These are phyloP conservation scores for Leptonema lineaticorne DNA, from an alignment of 1,140 invertebrate genomes.

Conservation along the genomic window DNA sequence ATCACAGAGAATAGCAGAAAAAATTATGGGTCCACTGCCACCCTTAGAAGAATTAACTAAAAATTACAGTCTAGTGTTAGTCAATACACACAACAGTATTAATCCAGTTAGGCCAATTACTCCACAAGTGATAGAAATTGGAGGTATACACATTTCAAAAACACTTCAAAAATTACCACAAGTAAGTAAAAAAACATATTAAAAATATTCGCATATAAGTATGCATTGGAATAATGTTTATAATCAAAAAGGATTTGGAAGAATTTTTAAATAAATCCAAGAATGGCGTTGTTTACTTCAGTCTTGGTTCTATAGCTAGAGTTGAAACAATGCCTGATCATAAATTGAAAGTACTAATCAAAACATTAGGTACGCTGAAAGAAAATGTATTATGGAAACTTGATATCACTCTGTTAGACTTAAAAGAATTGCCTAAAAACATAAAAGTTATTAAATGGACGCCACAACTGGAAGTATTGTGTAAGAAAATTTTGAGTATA, in stretches of 20 bases:
- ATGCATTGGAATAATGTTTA: not conserved
- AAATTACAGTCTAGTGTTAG: constrained; percentile 53
- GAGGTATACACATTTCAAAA: constrained; percentile 47
- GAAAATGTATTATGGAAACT: constrained; percentile 68
- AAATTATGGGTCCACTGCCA: constrained; percentile 46
- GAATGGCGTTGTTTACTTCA: constrained; percentile 48
- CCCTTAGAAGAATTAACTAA: constrained; percentile 50
- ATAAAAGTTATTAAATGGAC: constrained; percentile 65
- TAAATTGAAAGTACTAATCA: constrained; percentile 50
- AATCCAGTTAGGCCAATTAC: constrained; percentile 53
- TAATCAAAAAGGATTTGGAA: constrained; percentile 32
- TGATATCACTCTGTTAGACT: constrained; percentile 48
- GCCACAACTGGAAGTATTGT: constrained; percentile 59
- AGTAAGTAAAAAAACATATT: constrained; percentile 20
- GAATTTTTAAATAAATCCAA: constrained; percentile 30
- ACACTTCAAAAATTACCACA: constrained; percentile 33
- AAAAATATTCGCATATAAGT: not conserved
- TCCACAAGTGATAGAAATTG: constrained; percentile 54
- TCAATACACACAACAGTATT: constrained; percentile 55
- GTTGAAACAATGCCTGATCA: constrained; percentile 43
- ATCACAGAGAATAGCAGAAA: constrained; percentile 39
- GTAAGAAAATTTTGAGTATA: constrained; percentile 63
- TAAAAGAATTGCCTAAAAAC: constrained; percentile 54
- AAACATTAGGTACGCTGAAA: constrained; percentile 59
- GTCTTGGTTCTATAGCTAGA: constrained; percentile 49